These are phyloP conservation scores for Pseudoatta argentina DNA, from an alignment of 1,140 invertebrate genomes.

Conservation along the genomic window DNA sequence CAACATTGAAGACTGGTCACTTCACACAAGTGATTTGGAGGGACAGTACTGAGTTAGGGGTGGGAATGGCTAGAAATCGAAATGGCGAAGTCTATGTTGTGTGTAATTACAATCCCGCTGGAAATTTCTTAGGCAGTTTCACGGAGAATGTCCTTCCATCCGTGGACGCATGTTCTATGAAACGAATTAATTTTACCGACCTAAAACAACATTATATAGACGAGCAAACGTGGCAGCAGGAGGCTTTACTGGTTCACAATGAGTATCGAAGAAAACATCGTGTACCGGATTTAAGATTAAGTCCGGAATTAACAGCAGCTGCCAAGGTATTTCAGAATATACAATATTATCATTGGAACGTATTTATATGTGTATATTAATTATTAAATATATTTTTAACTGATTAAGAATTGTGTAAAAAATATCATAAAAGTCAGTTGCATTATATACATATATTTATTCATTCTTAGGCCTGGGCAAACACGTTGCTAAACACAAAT, in stretches of 20 bases:
- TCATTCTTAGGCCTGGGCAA: constrained; percentile 89
- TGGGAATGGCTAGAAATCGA: constrained; percentile 90
- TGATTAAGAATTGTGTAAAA: not conserved
- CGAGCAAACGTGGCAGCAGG: constrained; percentile 87
- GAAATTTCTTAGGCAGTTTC: constrained; percentile 94
- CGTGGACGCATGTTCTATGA: constrained; percentile 83
- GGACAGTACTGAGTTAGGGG: constrained; percentile 91
- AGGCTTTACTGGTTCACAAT: constrained; percentile 91
- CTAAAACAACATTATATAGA: constrained; percentile 74
- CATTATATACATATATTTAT: not conserved
- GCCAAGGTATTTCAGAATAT: constrained; percentile 86
- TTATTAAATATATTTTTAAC: not conserved
- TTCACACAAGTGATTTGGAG: constrained; percentile 94
- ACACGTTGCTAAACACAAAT: constrained; percentile 90
- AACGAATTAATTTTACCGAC: constrained; percentile 67
- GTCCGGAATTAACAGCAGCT: constrained; percentile 85
- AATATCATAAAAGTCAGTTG: not conserved
- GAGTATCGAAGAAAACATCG: constrained; percentile 92
- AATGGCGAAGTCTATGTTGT: constrained; percentile 93
- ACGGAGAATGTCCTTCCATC: constrained; percentile 90
- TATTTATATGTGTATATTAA: not conserved
- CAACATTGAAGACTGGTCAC: constrained; percentile 89
- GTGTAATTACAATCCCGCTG: constrained; percentile 94
- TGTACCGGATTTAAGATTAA: constrained; percentile 88
- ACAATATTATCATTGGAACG: not conserved